Evolutionary conservation across 2,797 vertebrate species (phyloP).

Genomic region (Staurois parvus): DNA sequence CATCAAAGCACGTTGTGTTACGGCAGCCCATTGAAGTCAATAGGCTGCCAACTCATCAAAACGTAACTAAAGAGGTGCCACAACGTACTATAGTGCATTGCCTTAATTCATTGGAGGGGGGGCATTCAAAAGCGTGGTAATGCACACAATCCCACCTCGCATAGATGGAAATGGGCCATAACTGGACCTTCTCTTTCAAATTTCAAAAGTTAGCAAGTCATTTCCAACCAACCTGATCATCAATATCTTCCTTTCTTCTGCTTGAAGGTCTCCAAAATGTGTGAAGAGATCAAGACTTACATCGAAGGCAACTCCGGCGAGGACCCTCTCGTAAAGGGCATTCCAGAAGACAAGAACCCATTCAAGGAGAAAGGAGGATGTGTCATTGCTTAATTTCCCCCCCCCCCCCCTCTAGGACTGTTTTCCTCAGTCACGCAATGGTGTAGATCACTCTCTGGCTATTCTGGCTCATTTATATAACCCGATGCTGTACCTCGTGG

Average conservation of each 20-base stretch:
- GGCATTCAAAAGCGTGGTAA: too few species aligned
- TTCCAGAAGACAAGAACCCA: slow-evolving; percentile 95
- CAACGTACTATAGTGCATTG: too few species aligned
- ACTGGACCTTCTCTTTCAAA: too few species aligned
- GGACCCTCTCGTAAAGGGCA: slow-evolving; percentile 92
- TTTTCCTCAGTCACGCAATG: slow-evolving; percentile 35
- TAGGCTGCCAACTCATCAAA: too few species aligned
- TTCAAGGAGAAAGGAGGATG: slow-evolving; percentile 99
- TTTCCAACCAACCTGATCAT: background rate
- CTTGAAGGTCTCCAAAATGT: slow-evolving; percentile 92
- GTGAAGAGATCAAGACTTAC: slow-evolving; percentile 94
- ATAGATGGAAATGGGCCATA: too few species aligned
- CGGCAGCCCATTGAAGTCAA: too few species aligned
- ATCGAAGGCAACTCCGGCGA: slow-evolving; percentile 89
- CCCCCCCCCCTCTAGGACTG: slow-evolving; percentile 42
- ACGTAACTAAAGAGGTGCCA: too few species aligned
- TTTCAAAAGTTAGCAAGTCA: background rate
- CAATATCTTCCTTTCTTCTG: slow-evolving; percentile 22
- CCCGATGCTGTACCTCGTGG: slow-evolving; percentile 19
- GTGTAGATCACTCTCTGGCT: slow-evolving; percentile 42
- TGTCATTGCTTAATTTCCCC: slow-evolving; percentile 81
- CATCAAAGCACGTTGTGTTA: too few species aligned
- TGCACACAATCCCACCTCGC: too few species aligned
- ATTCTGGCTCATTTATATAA: slow-evolving; percentile 21
- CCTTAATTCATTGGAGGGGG: too few species aligned